Conservation (phyloP, 2,888 invertebrate species). For the Philhelius pedissequus region DNA sequence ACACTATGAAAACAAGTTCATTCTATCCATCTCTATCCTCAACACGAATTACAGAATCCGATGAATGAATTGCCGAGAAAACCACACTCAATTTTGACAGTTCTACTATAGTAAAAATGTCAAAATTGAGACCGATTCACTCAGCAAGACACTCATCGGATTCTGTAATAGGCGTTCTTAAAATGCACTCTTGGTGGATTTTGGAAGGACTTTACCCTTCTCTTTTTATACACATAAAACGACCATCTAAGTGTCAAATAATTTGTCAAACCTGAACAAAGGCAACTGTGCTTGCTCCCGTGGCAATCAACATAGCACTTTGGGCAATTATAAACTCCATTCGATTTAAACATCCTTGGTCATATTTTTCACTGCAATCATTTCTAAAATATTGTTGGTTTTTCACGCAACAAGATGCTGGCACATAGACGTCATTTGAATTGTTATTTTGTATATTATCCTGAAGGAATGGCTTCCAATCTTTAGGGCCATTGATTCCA, state of each 20-base stretch:
- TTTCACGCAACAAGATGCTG: constrained; percentile 82
- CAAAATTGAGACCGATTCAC: too few relatives aligned
- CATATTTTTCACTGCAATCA: constrained; percentile 73
- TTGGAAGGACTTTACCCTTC: too few relatives aligned
- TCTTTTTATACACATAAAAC: too few relatives aligned
- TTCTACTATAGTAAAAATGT: too few relatives aligned
- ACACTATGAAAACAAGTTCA: too few relatives aligned
- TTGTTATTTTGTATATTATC: constrained; percentile 65
- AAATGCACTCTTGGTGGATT: too few relatives aligned
- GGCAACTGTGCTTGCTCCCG: constrained; percentile 88
- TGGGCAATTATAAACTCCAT: constrained; percentile 84
- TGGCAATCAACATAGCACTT: constrained; percentile 86
- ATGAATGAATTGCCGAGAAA: too few relatives aligned
- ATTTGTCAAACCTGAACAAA: constrained; percentile 84
- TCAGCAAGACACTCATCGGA: too few relatives aligned
- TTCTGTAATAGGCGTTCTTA: too few relatives aligned
- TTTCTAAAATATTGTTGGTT: constrained; percentile 56
- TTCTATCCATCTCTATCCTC: too few relatives aligned
- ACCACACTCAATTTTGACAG: too few relatives aligned
- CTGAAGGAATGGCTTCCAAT: constrained; percentile 80
- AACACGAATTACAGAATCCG: too few relatives aligned
- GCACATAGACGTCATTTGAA: constrained; percentile 77
- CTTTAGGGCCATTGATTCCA: constrained; percentile 82
- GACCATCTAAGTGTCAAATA: not conserved
- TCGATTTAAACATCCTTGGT: constrained; percentile 82